Base-by-base conservation (phyloP, 1,140 invertebrate species). In the Drosophila pseudoananassae region DNA sequence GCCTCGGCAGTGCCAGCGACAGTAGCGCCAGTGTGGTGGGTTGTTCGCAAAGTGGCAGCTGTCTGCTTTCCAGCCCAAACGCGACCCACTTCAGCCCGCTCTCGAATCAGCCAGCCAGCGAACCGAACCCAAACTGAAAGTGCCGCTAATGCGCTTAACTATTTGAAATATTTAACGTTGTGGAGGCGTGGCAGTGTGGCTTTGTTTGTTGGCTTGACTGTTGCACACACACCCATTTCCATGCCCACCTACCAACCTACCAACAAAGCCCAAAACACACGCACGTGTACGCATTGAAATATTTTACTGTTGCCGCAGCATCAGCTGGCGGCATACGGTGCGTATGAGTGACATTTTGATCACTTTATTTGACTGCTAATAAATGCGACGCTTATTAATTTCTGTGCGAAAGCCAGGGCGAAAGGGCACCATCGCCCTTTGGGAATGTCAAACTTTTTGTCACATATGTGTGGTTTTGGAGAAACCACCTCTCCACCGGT, bases 131-230 rank as follows among this genome's bases (percentile, higher is more conserved):
- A 81, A 71, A 83, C 79, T 82, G 59, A 83, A 83, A 83, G 81
- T 84, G 83, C 64, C 78, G 79, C 83, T 88, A 88, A 88, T 88
- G 83, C 83, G 83, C 83, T 88, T 88, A 88, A 88, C 83, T 88
- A 88, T 87, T 88, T 88, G 82, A 87, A 88, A 87, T 87, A 87
- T 87, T 78, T 88, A 70, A 70, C 66, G 66, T 69, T 70, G 75
- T 59, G 52, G 58, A 45, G 63, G 59, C 50, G 65, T 59, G 71
- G 71, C 43, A 54, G 72, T 51, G 60, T 75, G 70, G 40, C 45
- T 69, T 79, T 57, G 53, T 54, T 75, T 74, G 43, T 64, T 63
- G 49, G 55, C 59, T 56, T 80, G 78, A 61, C 58, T 72, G 69
- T 64, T 70, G 45, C 56, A 56, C 50, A 63, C 53, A 46, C 64